These are phyloP conservation scores for Platichthys stellatus DNA, from an alignment of 2,113 vertebrate genomes.

Conservation along the genomic window DNA sequence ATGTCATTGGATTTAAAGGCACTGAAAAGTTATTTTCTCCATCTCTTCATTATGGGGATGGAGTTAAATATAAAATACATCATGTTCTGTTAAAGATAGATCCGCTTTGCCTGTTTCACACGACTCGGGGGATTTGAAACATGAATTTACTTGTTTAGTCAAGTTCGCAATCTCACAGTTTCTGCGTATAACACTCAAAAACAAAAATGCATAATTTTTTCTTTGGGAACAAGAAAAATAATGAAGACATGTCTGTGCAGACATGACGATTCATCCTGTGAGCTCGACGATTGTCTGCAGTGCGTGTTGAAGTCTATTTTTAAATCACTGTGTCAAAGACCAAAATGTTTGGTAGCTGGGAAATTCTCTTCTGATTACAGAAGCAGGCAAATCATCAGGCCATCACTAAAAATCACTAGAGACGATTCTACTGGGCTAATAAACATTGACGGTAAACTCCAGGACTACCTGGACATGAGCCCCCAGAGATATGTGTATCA, in stretches of 20 bases:
- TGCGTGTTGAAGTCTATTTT: slow-evolving; percentile 1
- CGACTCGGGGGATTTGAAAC: neutral
- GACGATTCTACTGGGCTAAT: neutral
- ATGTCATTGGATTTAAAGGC: neutral
- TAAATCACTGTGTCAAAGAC: neutral
- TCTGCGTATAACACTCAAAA: neutral
- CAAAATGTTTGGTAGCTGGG: neutral
- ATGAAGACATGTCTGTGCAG: neutral
- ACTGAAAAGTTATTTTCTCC: neutral
- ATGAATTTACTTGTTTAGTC: neutral
- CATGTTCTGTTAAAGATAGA: neutral
- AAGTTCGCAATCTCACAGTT: neutral
- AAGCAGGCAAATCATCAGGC: neutral
- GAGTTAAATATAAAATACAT: neutral
- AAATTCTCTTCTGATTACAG: neutral
- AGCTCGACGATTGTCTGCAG: neutral
- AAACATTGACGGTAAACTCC: neutral
- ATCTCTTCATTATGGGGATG: neutral
- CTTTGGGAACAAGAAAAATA: neutral
- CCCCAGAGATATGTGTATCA: neutral
- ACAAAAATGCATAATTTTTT: neutral
- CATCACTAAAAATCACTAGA: neutral
- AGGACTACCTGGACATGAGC: slow-evolving; percentile 5
- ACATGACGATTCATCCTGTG: neutral
- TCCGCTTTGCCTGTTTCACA: neutral